Base-by-base conservation (phyloP, 1,140 invertebrate species). In the Portunus trituberculatus region DNA sequence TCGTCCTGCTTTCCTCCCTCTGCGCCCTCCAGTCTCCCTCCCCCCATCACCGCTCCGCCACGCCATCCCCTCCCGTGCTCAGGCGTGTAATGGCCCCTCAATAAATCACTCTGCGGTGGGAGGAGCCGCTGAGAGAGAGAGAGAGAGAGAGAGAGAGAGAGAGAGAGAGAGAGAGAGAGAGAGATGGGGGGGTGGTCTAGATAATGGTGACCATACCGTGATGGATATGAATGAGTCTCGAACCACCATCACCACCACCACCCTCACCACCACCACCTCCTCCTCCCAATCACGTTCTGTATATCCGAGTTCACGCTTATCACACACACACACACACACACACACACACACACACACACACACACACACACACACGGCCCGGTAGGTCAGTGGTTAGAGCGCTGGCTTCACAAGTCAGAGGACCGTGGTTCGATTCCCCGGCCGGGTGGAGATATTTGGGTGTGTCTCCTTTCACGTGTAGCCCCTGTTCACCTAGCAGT, bases 141-240 rank as follows among this genome's bases (percentile, higher is more conserved):
- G 29, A 88, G 31, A 88, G 86, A 88, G 86, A 88, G 86, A 88
- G 86, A 88, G 83, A 86, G 83, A 88, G 29, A 88, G 31, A 88
- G 86, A 88, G 86, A 88, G 86, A 88, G 86, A 88, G 86, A 88
- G 86, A 88, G 86, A 88, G 29, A 88, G 8, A 88, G 86, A 88
- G 86, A 59, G 52, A 59, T n/a, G 52, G 12, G 52, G 8, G 16
- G 20, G 12, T 2, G 67, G n/a, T 76, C 67, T 1, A 20, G 67
- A 76, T 76, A 76, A 76, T 76, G 4, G 67, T n/a, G 67, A 20
- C 67, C 25, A 76, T 76, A 76, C 67, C n/a, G 12, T 76, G 67
- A 76, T 76, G 67, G 67, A 76, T 76, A 76, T 76, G 67, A 20
- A 76, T 76, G 67, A 76, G 67, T 76, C 25, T 7, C 67, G 1